phyloP scores from a whole-genome alignment of 2,888 invertebrate species.

The Acanthosepion lycidas region DNA sequence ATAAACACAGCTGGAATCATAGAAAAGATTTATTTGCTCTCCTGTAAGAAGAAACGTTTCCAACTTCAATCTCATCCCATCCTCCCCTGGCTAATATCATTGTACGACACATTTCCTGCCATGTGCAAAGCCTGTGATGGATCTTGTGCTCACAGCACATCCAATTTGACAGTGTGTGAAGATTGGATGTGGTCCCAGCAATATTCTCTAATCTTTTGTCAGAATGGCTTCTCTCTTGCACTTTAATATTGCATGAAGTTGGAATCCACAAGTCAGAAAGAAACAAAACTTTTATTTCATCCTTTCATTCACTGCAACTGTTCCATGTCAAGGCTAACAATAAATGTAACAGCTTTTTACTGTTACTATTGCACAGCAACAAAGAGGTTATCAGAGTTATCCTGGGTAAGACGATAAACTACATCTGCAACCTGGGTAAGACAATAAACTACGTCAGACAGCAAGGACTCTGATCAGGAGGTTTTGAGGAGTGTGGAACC shows the following conservation, averaged over 20 bases:
- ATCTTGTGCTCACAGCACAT: not conserved
- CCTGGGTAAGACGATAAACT: no score
- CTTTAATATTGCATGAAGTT: not conserved
- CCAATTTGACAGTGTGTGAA: not conserved
- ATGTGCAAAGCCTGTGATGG: not conserved
- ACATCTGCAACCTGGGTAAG: no score
- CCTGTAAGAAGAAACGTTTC: not conserved
- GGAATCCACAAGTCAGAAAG: not conserved
- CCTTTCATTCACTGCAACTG: no score
- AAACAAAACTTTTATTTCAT: not conserved
- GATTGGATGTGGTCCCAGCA: not conserved
- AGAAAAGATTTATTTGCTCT: not conserved
- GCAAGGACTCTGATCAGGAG: no score
- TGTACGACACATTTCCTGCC: not conserved
- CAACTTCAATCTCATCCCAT: not conserved
- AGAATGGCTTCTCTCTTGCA: not conserved
- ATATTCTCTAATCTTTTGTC: not conserved
- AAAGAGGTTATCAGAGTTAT: no score
- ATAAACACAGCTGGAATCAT: not conserved
- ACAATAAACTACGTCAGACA: no score
- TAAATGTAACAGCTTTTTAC: no score
- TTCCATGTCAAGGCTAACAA: no score
- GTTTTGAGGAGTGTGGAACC: no score
- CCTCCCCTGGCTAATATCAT: not conserved
- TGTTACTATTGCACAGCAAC: no score